phyloP scores from a whole-genome alignment of 2,888 invertebrate species.

The Pherbina coryleti region DNA sequence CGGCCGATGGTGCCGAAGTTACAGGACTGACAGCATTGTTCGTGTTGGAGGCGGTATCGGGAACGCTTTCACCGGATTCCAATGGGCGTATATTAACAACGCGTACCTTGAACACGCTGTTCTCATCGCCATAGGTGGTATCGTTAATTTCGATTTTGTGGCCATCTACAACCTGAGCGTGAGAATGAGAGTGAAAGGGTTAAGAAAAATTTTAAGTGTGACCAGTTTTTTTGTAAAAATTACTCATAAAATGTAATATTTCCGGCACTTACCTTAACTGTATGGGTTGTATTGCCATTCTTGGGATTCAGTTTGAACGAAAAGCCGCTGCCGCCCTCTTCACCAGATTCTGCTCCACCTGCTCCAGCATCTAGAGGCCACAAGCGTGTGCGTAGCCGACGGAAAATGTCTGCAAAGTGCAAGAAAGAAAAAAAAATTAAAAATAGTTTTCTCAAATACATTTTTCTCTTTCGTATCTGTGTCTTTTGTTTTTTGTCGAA shows the following conservation, averaged over 20 bases:
- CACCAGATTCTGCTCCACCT: conserved; percentile 48
- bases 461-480: neutral
- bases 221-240: no score
- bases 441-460: neutral
- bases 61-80: conserved; percentile 62
- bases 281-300: conserved; percentile 68
- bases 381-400: conserved; percentile 62
- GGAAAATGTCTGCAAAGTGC: conserved; percentile 62
- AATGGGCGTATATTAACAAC: conserved; percentile 72
- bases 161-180: conserved; percentile 71
- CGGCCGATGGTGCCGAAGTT: conserved; percentile 46
- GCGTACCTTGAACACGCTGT: conserved; percentile 70
- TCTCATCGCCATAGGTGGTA: conserved; percentile 71
- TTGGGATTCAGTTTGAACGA: conserved; percentile 52
- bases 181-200: neutral
- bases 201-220: neutral
- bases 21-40: conserved; percentile 45
- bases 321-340: conserved; percentile 46
- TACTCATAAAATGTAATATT: neutral
- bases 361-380: conserved; percentile 52
- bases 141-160: conserved; percentile 73
- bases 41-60: conserved; percentile 51
- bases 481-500: neutral
- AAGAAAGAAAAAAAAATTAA: neutral
- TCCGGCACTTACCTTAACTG: conserved; percentile 63